Evolutionary conservation across 2,797 vertebrate species (phyloP).

Genomic region (Pseudochirops corinnae): DNA sequence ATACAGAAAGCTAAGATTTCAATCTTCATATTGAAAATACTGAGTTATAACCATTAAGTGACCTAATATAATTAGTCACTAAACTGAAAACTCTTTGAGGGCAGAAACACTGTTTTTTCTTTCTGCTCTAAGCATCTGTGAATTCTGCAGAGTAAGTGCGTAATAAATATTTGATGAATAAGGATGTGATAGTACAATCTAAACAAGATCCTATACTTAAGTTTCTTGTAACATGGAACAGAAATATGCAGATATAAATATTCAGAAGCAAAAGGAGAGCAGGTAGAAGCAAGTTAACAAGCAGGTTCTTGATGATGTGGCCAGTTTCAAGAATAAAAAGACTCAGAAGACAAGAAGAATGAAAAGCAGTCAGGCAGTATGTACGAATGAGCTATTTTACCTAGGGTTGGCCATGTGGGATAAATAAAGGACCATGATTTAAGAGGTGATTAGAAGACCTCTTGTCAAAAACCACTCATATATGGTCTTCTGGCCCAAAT

Average conservation of each 20-base stretch:
- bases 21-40: neutral
- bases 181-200: neutral
- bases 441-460: neutral
- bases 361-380: neutral
- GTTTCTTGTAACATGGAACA: neutral
- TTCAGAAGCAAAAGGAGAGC: neutral
- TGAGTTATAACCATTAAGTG: neutral
- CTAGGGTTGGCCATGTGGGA: neutral
- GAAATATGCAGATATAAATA: neutral
- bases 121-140: neutral
- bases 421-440: neutral
- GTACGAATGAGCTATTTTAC: neutral
- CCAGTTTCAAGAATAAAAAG: neutral
- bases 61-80: neutral
- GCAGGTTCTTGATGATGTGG: neutral
- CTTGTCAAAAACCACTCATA: neutral
- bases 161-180: too few species aligned
- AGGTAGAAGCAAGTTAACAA: neutral
- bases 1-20: neutral
- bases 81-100: neutral
- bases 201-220: neutral
- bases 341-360: neutral
- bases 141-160: too few species aligned
- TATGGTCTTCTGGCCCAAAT: neutral
- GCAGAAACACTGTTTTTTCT: neutral